Base-by-base conservation (phyloP, 2,113 vertebrate species). In the Cyanistes caeruleus region DNA sequence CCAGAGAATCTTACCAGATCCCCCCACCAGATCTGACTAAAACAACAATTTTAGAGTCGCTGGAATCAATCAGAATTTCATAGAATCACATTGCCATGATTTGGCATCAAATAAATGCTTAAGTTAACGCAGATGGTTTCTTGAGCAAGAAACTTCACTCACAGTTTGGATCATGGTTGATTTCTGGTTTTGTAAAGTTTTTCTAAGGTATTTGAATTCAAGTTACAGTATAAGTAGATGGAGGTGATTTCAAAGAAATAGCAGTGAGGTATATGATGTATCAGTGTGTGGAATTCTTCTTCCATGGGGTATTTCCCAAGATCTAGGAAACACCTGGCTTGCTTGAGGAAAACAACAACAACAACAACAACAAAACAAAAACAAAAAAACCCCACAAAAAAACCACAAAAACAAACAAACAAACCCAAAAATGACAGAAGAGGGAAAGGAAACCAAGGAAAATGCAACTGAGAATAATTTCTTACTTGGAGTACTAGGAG, bases 1-100 rank as follows among this genome's bases (percentile, higher is more conserved):
- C 37, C 37, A 39, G 37, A 39, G 37, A 39, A 25, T 55, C 16
- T 25, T 30, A 15, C 23, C 22, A 25, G 22, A 55, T 72, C 16
- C 16, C 5, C 7, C 48, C 13, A 11, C 13, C 11, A 60, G 24
- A 16, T 67, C 35, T 70, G 27, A 75, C 27, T n/a, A 13, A 30
- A 84, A 25, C 7, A 11, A 33, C 8, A 18, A 15, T n/a, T 85
- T 58, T 43, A 12, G 4, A 23, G 37, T 6, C 30, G n/a, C 12
- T 41, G 48, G 19, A 37, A 52, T 77, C 16, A 33, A n/a, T 76
- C 72, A 51, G 83, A 43, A 52, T 39, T 56, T 52, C 68, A 15
- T 2, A 43, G 52, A 75, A 46, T 20, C 46, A 19, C 0, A 0
- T 25, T 16, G 13, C 35, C 49, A 2, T 31, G 51, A 15, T 39